These are phyloP conservation scores for Ochropleura plecta DNA, from an alignment of 2,888 invertebrate genomes.

Conservation along the genomic window DNA sequence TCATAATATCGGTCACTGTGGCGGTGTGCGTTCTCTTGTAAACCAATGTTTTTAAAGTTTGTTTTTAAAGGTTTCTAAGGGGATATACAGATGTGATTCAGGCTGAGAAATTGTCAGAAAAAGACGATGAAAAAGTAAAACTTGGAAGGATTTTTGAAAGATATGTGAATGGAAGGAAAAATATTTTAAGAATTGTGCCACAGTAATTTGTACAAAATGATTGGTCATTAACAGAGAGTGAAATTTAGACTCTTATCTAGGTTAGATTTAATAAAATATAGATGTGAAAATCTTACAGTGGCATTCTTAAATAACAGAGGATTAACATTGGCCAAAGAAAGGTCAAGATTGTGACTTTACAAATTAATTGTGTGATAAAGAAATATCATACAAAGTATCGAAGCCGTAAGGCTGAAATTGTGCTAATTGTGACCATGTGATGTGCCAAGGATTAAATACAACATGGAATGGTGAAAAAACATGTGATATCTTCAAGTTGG, in stretches of 20 bases:
- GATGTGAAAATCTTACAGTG: background rate
- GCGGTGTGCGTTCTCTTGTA: constrained; percentile 9
- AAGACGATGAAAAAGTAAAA: background rate
- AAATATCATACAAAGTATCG: background rate
- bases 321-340: background rate
- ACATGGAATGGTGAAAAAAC: background rate
- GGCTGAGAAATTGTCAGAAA: background rate
- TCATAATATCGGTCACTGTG: background rate
- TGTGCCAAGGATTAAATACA: background rate
- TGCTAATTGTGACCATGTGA: constrained; percentile 2
- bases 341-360: constrained; percentile 9
- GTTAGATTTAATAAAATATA: background rate
- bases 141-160: background rate
- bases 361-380: constrained; percentile 2
- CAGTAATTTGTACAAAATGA: background rate
- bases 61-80: constrained; percentile 1
- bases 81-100: constrained; percentile 11
- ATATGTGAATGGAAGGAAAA: background rate
- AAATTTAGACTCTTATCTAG: background rate
- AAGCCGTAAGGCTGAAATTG: background rate
- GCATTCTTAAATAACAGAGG: constrained; percentile 1
- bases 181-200: background rate
- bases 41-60: background rate
- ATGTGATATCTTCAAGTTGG: background rate
- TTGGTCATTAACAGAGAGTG: background rate